Base-by-base conservation (phyloP, 2,888 invertebrate genomes). In the Axea sp. region DNA sequence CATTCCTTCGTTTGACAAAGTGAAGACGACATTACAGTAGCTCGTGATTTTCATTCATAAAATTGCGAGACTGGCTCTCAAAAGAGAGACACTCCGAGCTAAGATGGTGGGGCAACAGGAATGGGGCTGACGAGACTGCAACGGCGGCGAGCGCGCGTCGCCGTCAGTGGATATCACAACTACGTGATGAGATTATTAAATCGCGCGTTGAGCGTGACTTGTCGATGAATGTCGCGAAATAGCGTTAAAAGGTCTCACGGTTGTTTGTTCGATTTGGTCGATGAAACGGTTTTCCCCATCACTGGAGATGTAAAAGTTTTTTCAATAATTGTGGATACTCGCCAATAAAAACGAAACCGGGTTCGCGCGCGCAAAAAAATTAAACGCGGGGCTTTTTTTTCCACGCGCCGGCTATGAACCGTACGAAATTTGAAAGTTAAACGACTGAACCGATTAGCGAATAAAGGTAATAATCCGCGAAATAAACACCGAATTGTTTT, bases 181-280 rank as follows among this genome's bases (percentile, higher is more conserved):
- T 75, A 75, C 72, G 75, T 72, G 75, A 72, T 62, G 75, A 53
- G 75, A 75, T 71, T 75, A 67, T 72, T 68, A 67, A 75, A 72
- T 51, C 55, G 71, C 65, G 59, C 59, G 57, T 26, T 7, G 65
- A 55, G 60, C 71, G 65, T 67, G 65, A 64, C 64, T 64, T 41
- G 68, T 69, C 71, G 69, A 67, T 71, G 67, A 67, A 71, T 62
- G 71, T 71, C 71, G 60, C 71, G 67, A 49, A 53, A 60, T 45
- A 67, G 65, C 65, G 65, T 62, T 59, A 57, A 75, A 75, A 71
- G 75, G 64, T 74, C 69, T 74, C 69, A 59, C 69, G 74, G 62
- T 69, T 69, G 57, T 74, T 68, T 37, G 62, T 73, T 68, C 64
- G 49, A 57, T 57, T 68, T 33, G 51, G 74, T 53, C 64, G 64